A percentile compares a stretch with the other conserved stretches of the same genome.
These are phyloP conservation scores for Phoeniculus purpureus DNA, from an alignment of 2,797 vertebrate genomes.

Conservation along the genomic window DNA sequence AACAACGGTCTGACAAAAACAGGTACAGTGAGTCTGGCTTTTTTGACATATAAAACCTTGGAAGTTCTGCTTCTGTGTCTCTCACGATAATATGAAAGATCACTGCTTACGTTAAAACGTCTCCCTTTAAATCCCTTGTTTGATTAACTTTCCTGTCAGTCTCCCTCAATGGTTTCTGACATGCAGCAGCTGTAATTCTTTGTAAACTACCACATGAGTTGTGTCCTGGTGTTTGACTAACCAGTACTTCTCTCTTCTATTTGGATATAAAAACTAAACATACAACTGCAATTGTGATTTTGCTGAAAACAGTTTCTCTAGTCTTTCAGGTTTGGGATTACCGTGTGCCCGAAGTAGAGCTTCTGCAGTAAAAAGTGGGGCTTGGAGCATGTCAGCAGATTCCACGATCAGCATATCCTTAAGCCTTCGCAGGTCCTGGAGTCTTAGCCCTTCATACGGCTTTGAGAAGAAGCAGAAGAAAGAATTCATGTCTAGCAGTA, in stretches of 20 bases:
- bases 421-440: conserved; percentile 92
- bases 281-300: background rate
- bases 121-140: background rate
- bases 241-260: background rate
- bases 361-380: conserved; percentile 96
- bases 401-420: conserved; percentile 99
- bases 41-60: background rate
- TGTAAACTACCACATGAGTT: background rate
- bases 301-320: background rate
- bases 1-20: background rate
- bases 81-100: background rate
- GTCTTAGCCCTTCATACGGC: conserved; percentile 94
- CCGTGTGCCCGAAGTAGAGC: conserved; percentile 96
- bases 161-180: background rate
- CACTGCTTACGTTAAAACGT: background rate
- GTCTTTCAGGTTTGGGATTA: conserved; percentile 72
- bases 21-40: background rate
- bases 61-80: background rate
- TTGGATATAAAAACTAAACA: background rate
- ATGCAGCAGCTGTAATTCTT: background rate
- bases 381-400: conserved; percentile 98
- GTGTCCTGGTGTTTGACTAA: background rate
- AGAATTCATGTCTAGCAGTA: background rate
- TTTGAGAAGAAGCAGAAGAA: conserved; percentile 68
- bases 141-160: background rate